These are phyloP conservation scores for Spatulosminthurus flaviceps DNA, from an alignment of 2,888 invertebrate species.

Conservation along the genomic window DNA sequence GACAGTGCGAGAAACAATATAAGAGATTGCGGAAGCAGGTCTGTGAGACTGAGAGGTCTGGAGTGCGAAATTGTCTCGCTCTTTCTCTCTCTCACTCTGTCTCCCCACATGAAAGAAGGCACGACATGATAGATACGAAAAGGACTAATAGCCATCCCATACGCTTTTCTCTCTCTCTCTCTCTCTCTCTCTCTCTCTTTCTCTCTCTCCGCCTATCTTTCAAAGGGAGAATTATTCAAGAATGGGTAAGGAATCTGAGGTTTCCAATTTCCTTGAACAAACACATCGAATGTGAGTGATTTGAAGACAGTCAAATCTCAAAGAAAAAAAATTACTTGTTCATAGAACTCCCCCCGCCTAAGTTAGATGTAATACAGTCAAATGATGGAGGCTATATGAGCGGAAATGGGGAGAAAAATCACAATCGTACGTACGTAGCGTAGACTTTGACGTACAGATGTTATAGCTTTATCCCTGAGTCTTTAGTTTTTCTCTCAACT, in stretches of 20 bases:
- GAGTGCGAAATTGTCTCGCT: not conserved
- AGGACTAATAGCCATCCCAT: too few relatives aligned
- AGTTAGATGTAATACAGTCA: not conserved
- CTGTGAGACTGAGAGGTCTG: not conserved
- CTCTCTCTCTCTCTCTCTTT: too few relatives aligned
- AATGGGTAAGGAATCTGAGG: conserved; percentile 24
- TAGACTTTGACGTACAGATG: not conserved
- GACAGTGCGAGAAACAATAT: conserved; percentile 15
- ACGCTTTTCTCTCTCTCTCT: too few relatives aligned
- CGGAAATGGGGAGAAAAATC: conserved; percentile 42
- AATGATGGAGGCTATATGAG: conserved; percentile 37
- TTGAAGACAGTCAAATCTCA: not conserved
- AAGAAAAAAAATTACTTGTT: not conserved
- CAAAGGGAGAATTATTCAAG: conserved; percentile 11
- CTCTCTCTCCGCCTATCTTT: not conserved
- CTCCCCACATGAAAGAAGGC: not conserved
- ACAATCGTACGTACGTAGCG: conserved; percentile 29
- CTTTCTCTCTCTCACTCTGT: not conserved
- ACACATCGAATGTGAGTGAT: conserved; percentile 29
- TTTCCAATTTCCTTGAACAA: conserved; percentile 43
- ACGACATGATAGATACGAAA: not conserved
- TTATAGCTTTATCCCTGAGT: not conserved
- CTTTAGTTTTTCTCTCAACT: conserved; percentile 9
- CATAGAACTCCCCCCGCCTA: not conserved
- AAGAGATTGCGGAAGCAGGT: conserved; percentile 23